Base-by-base conservation (phyloP, 2,113 vertebrate genomes). In the Gila orcuttii region DNA sequence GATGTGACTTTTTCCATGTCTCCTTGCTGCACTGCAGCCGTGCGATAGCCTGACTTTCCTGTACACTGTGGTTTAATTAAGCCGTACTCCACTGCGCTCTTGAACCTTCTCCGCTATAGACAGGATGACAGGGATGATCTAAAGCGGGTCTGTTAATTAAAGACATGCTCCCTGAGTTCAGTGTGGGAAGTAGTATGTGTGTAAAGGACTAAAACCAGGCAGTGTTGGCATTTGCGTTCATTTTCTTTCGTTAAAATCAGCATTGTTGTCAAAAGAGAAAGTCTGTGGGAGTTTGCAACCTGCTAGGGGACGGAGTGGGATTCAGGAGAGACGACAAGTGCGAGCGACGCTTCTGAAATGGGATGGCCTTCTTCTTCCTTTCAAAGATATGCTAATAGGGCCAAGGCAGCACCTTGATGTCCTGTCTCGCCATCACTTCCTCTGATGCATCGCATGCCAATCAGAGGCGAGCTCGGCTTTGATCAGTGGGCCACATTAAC, bases 401-500 rank as follows among this genome's bases (percentile, higher is more conserved):
- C 84, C 73, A 50, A 82, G 74, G 36, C 84, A 89, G 87, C 90
- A 90, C 83, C 88, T 83, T 90, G 88, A 90, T 93, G 86, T 91
- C 83, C 76, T 76, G 86, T 85, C 71, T 79, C 62, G 77, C 87
- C 80, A 88, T 90, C 83, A 89, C 86, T 36, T 83, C 88, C 90
- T 91, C 83, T 88, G 85, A 93, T 85, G 86, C 82, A 45, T 92
- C 60, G 13, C 57, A 87, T 89, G 89, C 88, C 91, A 88, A 92
- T 94, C 91, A 91, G 88, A 90, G 88, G 71, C 90, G 2, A 66
- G 87, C 85, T 90, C 82, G 55, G 83, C 88, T 91, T 92, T 94
- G 92, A 93, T 93, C 93, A 91, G 91, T 15, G 87, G 91, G 90
- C 92, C 89, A 85, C 90, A 89, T 92, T 91, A 91, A 93, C 93